Evolutionary conservation across 2,113 vertebrate species (phyloP), one percentile per base, ranked within the genome.

Genomic region (Nettapus auritus): DNA sequence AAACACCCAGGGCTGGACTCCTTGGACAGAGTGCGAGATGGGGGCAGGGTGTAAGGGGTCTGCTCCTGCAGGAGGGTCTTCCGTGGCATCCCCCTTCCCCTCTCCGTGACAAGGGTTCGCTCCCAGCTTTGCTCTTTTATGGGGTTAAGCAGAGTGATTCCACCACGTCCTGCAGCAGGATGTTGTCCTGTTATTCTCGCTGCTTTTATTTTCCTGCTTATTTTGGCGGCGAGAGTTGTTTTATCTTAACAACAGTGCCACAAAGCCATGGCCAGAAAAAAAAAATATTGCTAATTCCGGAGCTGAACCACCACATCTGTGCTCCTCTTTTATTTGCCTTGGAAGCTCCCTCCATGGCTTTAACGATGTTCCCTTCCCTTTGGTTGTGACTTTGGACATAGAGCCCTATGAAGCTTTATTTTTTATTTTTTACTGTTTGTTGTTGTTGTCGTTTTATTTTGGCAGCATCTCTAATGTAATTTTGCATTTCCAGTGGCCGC

Each of bases 401-500:
- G 68, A 70, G 15, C 55, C 48, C 69, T 79, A 82, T 46, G 36
- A 76, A 92, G 34, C 11, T 28, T 7, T 48, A 48, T 50, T 70
- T 60, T 60, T 22, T 59, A 34, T 14, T 34, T n/a, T n/a, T 59
- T 5, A 56, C 33, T 44, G 11, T 13, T 79, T 50, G 33, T 36
- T 90, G 69, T 63, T 42, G 23, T 63, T 44, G 44, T 53, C 6
- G 6, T 56, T 88, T 64, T 26, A 33, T 86, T 90, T 92, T 96
- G 81, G 82, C 85, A 92, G 81, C 60, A 63, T 64, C 71, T 64
- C 40, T 38, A 7, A n/a, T 60, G 70, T 92, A 87, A 90, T 93
- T 96, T 85, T 68, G 25, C 82, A 70, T 90, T 96, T 93, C 31
- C 34, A n/a, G 29, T 91, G 89, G 68, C 85, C 68, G 22, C 17